Base-by-base conservation (phyloP, 2,888 invertebrate species). In the Allolobophora icterica region DNA sequence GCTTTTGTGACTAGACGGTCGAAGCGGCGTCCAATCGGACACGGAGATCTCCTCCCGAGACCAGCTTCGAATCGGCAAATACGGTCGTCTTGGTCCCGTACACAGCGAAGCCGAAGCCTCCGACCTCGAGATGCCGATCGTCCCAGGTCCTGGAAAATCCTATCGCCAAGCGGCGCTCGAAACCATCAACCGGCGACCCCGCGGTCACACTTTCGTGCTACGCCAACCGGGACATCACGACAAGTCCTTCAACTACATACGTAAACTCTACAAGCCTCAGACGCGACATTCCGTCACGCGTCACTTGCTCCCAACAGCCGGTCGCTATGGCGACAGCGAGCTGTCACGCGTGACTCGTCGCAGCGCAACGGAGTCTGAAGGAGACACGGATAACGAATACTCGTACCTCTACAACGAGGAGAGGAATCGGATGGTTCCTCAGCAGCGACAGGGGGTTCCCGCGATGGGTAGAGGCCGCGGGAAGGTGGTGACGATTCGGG, bases 81-180 rank as follows among this genome's bases (percentile, higher is more conserved):
- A 38, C 84, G 34, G 42, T 30, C 90, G 83, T 38, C 58, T 52
- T 2, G 90, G 58, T 52, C 58, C 91, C 42, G 89, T 90, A 30
- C 91, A 93, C 92, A 93, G 93, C 89, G 93, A 93, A 38, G 92
- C 92, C 0, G 93, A 93, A 84, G 90, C 90, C 24, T 89, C 91
- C 5, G 92, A 92, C 45, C 90, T 91, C 38, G 92, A 93, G 71
- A 87, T 52, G n/a, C 91, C 92, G 8, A 45, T 84, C 34, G 34
- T 89, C 42, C 87, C 91, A 6, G 91, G 90, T 33, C 92, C 92
- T 0, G 92, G 92, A 11, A 90, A 90, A 34, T 89, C 92, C 19
- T 89, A 92, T 38, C 91, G 92, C 34, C 92, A 93, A 71, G 92
- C 92, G 19, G 93, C 93, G 21, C 83, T 92, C 33, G 90, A 92